Evolutionary conservation across 2,113 vertebrate genomes (phyloP), one percentile per base, ranked within the genome.

Genomic region (Caloenas nicobarica): DNA sequence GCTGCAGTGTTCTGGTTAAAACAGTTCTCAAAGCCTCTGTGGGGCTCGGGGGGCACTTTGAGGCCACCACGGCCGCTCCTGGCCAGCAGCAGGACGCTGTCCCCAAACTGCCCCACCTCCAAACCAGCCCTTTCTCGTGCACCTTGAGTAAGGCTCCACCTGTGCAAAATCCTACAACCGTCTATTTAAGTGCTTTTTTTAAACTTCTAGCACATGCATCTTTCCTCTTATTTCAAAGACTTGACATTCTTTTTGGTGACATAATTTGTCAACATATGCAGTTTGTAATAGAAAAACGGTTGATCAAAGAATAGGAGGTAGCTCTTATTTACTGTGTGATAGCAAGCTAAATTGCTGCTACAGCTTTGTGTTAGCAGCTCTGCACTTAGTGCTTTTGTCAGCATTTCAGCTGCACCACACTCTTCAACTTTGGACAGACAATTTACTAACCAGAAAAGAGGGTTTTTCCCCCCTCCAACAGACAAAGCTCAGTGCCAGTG

Each of bases 271-370:
- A 95, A 73, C 92, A 94, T 66, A 89, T 24, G 60, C 77, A 69
- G 65, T 9, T 96, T 14, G 3, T 80, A 81, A 76, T 56, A 84
- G 56, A 76, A 62, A 77, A 42, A 94, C 46, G 61, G 77, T 21
- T 94, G 96, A 97, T 97, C 97, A 97, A 97, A 97, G 96, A 92
- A 57, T 23, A 95, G 87, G 87, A 95, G 83, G 93, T 95, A 97
- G 92, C 36, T 92, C 94, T 96, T 91, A 93, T 92, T 93, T 93
- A 95, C 77, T 50, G 69, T 11, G 5, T 44, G 66, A 91, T 48
- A 95, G 70, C 25, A 38, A 96, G 62, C 82, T 89, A 95, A 97
- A 91, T 72, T 94, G 82, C 80, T 87, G 93, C 93, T 92, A 40
- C 21, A 79, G 86, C 78, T 93, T 86, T 60, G 73, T 81, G 57